Conservation (phyloP, 2,797 vertebrate species). For the Taeniopygia guttata region DNA sequence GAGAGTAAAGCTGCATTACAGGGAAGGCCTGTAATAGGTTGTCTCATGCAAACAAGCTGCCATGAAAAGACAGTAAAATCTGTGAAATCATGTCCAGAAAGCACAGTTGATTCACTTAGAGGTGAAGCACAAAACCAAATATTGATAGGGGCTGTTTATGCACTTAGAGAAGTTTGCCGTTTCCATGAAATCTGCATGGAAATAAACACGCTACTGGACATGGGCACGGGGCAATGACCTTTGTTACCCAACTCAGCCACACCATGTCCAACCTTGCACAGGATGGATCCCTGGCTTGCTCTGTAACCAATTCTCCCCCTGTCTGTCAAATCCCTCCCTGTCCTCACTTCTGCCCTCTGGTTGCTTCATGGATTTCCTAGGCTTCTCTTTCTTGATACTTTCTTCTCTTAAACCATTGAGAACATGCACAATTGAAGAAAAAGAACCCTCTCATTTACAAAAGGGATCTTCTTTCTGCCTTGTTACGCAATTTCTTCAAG, state of each 20-base stretch:
- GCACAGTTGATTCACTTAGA: background rate
- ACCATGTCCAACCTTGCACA: fast-evolving
- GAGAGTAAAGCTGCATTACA: background rate
- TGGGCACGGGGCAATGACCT: background rate
- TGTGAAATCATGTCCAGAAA: background rate
- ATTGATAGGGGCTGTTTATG: background rate
- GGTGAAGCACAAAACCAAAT: background rate
- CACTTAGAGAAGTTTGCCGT: background rate
- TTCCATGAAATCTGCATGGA: background rate
- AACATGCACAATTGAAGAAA: background rate
- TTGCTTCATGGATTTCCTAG: background rate
- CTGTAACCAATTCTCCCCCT: background rate
- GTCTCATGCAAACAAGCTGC: background rate
- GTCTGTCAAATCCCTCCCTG: background rate
- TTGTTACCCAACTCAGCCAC: background rate
- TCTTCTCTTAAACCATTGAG: background rate
- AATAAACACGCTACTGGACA: background rate
- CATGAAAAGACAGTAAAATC: background rate
- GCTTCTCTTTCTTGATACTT: background rate
- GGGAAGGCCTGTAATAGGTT: background rate
- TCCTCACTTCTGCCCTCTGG: background rate
- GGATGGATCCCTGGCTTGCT: fast-evolving
- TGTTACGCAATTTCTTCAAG: background rate
- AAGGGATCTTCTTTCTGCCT: background rate
- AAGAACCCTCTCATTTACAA: background rate